These are phyloP conservation scores for Drosophila truncata DNA, from an alignment of 1,140 invertebrate genomes.

Conservation along the genomic window DNA sequence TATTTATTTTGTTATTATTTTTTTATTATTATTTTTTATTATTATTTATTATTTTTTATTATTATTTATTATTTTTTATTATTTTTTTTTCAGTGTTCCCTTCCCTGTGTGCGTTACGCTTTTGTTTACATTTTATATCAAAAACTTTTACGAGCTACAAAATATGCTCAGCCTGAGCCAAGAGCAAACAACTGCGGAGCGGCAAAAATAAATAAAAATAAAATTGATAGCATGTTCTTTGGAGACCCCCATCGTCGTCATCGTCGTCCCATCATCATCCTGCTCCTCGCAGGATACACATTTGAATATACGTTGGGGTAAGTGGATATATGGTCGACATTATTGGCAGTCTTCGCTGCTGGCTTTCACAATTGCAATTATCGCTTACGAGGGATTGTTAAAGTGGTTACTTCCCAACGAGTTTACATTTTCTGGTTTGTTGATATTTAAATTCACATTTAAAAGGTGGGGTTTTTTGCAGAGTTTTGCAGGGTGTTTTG, in stretches of 20 bases:
- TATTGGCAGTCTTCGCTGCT: slow-evolving; percentile 23
- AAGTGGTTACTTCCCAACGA: slow-evolving; percentile 21
- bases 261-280: slow-evolving; percentile 1
- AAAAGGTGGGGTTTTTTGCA: background rate
- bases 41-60: no score
- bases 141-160: slow-evolving; percentile 82
- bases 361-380: slow-evolving; percentile 28
- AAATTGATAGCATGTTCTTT: slow-evolving; percentile 76
- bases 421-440: slow-evolving; percentile 16
- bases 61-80: no score
- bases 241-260: slow-evolving; percentile 2
- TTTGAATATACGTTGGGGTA: slow-evolving; percentile 17
- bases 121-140: slow-evolving; percentile 80
- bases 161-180: slow-evolving; percentile 67
- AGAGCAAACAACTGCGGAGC: slow-evolving; percentile 67
- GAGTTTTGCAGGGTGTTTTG: background rate
- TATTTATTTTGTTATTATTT: no score
- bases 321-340: slow-evolving; percentile 35
- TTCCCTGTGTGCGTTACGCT: slow-evolving; percentile 10
- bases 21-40: no score
- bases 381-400: slow-evolving; percentile 44
- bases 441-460: background rate
- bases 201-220: slow-evolving; percentile 71
- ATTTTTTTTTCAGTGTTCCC: background rate
- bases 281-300: slow-evolving; percentile 14